Evolutionary conservation across 2,113 vertebrate species (phyloP).

Genomic region (Hemiprocne comata): DNA sequence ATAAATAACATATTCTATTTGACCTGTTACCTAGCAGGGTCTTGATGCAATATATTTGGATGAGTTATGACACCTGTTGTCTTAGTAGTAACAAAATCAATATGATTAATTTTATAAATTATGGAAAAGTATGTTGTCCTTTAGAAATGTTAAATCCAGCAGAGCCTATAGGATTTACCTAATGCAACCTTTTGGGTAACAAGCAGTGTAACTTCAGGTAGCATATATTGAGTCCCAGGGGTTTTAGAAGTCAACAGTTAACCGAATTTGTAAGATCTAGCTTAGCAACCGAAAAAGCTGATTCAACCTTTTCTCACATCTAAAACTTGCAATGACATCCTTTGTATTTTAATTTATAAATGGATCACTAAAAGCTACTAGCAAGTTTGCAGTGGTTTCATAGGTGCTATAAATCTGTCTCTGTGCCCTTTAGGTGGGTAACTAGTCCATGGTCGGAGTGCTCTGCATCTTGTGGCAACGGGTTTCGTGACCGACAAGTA

Average conservation of each 20-base stretch:
- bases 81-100: background rate
- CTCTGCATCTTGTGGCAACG: slow-evolving; percentile 81
- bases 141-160: background rate
- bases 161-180: background rate
- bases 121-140: background rate
- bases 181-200: background rate
- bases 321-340: background rate
- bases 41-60: background rate
- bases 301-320: background rate
- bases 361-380: rapidly evolving
- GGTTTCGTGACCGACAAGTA: slow-evolving; percentile 78
- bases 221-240: background rate
- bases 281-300: background rate
- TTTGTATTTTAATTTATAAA: background rate
- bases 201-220: background rate
- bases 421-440: slow-evolving; percentile 77
- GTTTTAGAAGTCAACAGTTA: background rate
- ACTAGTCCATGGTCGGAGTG: slow-evolving; percentile 82
- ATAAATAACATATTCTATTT: background rate
- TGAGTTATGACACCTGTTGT: background rate
- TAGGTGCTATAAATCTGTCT: background rate
- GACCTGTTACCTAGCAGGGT: background rate
- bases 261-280: background rate
- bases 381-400: background rate
- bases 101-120: background rate